Evolutionary conservation across 2,888 invertebrate species (phyloP), one percentile per base, ranked within the genome.

Genomic region (Leptopilina myrica): DNA sequence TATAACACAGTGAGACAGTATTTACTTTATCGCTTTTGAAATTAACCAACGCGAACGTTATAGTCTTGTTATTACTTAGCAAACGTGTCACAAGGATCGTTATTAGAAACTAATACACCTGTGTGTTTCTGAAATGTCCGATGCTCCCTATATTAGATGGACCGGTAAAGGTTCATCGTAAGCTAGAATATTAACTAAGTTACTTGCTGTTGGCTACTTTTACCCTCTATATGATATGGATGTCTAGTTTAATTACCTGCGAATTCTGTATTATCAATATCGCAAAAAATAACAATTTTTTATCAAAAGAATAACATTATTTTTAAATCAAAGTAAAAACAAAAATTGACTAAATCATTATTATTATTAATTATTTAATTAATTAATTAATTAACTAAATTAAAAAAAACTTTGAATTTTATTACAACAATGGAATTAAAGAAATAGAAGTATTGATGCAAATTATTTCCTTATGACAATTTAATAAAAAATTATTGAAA

Each of bases 161-260:
- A 62, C 64, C 76, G 73, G 79, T 75, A 76, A 79, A 84, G 83
- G 81, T 79, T 81, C 81, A 78, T 80, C 80, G 83, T 86, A 88
- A 87, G 84, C 84, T 85, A 81, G 82, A 83, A 87, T 87, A 89
- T 89, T 83, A 85, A 87, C 85, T 84, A 88, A 87, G 83, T 86
- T 86, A 84, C 83, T 81, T 80, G 78, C 81, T 89, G 87, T 87
- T 89, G 83, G 85, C 78, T 85, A 40, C n/a, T n/a, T n/a, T 66
- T 43, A 43, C 43, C 43, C 6, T 43, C 43, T 43, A 7, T 43
- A 7, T 33, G 33, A 33, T 33, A 5, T 43, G 43, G 7, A 43
- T 9, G n/a, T 14, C 14, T 43, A 40, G 33, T 65, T 65, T 33
- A 0, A 65, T 65, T 49, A 49, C 49, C 11, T 49, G 49, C 12